Percentiles rank a stretch among this genome's conserved stretches.
These are phyloP conservation scores for Hydropsyche tenuis DNA, from an alignment of 1,140 invertebrate genomes.

Conservation along the genomic window DNA sequence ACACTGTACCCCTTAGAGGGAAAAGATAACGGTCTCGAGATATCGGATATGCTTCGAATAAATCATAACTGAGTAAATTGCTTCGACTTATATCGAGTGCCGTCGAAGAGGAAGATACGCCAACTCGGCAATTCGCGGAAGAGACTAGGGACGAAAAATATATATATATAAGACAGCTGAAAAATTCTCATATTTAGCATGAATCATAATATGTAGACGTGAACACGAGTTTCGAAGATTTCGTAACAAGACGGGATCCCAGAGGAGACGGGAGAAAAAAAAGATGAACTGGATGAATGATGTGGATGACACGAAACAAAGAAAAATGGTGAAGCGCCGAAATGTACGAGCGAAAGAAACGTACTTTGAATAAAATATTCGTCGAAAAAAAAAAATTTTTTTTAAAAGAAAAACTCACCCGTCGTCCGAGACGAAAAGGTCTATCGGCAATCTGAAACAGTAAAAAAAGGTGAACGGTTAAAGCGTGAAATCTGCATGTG, in stretches of 20 bases:
- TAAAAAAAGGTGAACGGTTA: background rate
- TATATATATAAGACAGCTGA: background rate
- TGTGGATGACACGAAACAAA: slow-evolving; percentile 21
- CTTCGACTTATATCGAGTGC: too few species aligned
- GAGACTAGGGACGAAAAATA: too few species aligned
- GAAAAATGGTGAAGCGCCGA: slow-evolving; percentile 12
- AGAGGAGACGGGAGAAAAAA: background rate
- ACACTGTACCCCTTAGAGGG: too few species aligned
- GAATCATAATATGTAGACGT: slow-evolving; percentile 2
- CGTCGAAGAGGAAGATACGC: too few species aligned
- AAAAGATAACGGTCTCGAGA: too few species aligned
- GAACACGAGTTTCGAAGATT: background rate
- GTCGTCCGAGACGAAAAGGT: background rate
- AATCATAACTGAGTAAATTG: too few species aligned
- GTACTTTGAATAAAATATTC: background rate
- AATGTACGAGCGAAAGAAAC: background rate
- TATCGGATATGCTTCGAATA: too few species aligned
- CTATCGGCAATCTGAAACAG: background rate
- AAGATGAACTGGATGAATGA: slow-evolving; percentile 11
- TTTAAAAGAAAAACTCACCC: background rate
- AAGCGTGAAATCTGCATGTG: background rate
- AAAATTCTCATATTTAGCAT: background rate
- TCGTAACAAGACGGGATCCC: background rate
- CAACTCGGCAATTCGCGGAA: too few species aligned
- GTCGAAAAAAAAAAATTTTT: too few species aligned